Evolutionary conservation across 1,140 invertebrate species (phyloP).

Genomic region (Neodiprion virginianus): DNA sequence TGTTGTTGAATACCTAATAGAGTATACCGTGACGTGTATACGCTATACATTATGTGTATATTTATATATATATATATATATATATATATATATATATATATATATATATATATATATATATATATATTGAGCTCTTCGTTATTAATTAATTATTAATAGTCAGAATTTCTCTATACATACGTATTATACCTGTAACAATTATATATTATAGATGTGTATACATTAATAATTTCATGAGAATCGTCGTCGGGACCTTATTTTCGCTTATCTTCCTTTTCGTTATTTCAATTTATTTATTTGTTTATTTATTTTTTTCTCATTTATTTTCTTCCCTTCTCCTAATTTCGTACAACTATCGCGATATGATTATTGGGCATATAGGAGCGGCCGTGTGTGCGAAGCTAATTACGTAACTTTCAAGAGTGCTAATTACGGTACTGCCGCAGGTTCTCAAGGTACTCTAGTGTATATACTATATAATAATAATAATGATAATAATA

Average conservation of each 20-base stretch:
- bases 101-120: background rate
- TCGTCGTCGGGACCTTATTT: background rate
- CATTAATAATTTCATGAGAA: too few species aligned
- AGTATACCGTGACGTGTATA: too few species aligned
- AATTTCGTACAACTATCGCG: background rate
- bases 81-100: background rate
- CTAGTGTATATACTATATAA: constrained; percentile 21
- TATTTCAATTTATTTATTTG: background rate
- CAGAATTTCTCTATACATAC: too few species aligned
- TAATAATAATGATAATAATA: background rate
- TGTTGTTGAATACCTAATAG: too few species aligned
- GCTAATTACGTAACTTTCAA: constrained; percentile 45
- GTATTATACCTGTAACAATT: too few species aligned
- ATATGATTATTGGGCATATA: constrained; percentile 30
- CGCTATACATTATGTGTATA: too few species aligned
- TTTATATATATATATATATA: background rate
- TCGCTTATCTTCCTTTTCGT: background rate
- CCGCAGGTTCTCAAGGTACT: constrained; percentile 40
- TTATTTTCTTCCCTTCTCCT: background rate
- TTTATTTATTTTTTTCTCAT: background rate
- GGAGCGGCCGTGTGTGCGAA: constrained; percentile 42
- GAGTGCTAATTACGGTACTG: constrained; percentile 38
- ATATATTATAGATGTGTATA: too few species aligned
- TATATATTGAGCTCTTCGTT: background rate
- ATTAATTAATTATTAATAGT: background rate